These are phyloP conservation scores for Diabrotica virgifera DNA, from an alignment of 1,140 invertebrate species.

Conservation along the genomic window DNA sequence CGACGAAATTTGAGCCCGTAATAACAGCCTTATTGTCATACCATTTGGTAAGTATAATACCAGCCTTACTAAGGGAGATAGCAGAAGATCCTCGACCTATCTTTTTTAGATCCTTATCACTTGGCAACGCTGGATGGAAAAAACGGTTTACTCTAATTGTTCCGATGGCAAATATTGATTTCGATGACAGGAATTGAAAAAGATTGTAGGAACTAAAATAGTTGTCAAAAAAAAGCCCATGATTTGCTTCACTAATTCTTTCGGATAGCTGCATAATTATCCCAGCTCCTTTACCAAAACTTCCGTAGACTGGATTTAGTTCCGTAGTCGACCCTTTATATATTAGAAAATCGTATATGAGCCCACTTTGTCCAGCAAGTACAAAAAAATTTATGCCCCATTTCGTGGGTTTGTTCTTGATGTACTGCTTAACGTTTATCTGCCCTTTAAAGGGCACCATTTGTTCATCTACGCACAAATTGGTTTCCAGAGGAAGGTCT, in stretches of 20 bases:
- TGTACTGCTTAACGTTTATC: slow-evolving; percentile 28
- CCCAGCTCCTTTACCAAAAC: slow-evolving; percentile 19
- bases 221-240: no score
- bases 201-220: no score
- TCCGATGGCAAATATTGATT: no score
- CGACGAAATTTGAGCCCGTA: slow-evolving; percentile 48
- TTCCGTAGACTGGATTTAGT: slow-evolving; percentile 25
- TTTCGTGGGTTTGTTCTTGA: slow-evolving; percentile 26
- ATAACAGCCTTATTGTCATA: slow-evolving; percentile 46
- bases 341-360: slow-evolving; percentile 28
- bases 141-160: no score
- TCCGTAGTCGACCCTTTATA: slow-evolving; percentile 33
- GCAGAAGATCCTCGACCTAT: no score
- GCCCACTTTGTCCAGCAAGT: slow-evolving; percentile 24
- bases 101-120: no score
- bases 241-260: slow-evolving; percentile 19
- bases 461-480: no score
- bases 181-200: no score
- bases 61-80: no score
- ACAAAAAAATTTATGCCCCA: slow-evolving; percentile 32
- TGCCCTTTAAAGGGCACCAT: slow-evolving; percentile 43
- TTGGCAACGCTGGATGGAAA: no score
- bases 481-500: no score
- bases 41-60: slow-evolving; percentile 45
- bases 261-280: slow-evolving; percentile 23